Evolutionary conservation across 2,888 invertebrate genomes (phyloP).

Genomic region (Eupeodes luniger): DNA sequence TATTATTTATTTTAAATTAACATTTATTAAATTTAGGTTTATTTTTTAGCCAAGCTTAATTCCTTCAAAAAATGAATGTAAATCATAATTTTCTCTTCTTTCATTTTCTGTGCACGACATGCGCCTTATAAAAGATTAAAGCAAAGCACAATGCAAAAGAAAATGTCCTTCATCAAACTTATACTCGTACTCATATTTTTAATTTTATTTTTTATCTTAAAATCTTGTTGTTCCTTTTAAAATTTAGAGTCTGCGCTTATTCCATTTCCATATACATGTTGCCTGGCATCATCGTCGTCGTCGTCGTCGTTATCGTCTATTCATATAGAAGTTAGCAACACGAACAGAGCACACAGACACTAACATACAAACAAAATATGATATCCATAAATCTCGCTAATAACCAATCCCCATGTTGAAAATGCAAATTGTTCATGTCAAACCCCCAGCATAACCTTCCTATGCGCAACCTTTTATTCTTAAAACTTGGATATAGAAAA

Average conservation of each 20-base stretch:
- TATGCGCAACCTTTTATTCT: slow-evolving; percentile 44
- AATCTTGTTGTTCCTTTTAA: slow-evolving; percentile 4
- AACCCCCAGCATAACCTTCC: slow-evolving; percentile 73
- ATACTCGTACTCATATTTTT: not conserved
- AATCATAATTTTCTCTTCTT: not conserved
- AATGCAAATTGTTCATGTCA: slow-evolving; percentile 84
- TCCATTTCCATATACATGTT: not conserved
- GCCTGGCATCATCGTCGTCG: not conserved
- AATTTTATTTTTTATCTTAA: not conserved
- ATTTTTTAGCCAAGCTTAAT: too few relatives aligned
- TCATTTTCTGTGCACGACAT: not conserved
- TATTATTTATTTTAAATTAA: too few relatives aligned
- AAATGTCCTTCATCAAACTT: slow-evolving; percentile 28
- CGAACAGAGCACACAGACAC: not conserved
- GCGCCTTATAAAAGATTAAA: slow-evolving; percentile 1
- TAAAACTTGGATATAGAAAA: not conserved
- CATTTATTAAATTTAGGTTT: too few relatives aligned
- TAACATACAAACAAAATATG: slow-evolving; percentile 81
- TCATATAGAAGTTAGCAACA: not conserved
- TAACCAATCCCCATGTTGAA: slow-evolving; percentile 83
- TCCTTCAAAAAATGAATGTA: too few relatives aligned
- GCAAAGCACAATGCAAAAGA: not conserved
- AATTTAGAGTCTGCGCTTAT: slow-evolving; percentile 32
- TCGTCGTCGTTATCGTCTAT: not conserved
- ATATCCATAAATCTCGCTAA: slow-evolving; percentile 84